Percentiles rank a stretch among this genome's conserved stretches.
Conservation (phyloP, 2,888 invertebrate species). For the Acleris emargana region DNA sequence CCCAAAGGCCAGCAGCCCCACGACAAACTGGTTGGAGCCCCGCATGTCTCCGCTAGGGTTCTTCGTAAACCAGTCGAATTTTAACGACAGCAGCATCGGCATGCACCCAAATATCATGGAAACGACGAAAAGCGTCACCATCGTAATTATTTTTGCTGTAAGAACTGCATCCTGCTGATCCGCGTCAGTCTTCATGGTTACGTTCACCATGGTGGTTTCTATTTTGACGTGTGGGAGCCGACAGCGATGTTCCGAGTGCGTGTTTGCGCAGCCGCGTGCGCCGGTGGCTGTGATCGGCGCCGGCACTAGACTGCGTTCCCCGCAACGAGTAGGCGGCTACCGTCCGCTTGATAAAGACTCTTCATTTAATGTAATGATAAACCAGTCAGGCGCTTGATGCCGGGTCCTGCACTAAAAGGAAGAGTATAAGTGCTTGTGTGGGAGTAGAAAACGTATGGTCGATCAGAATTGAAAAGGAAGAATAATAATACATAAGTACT, state of each 20-base stretch:
- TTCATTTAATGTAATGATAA: conserved; percentile 68
- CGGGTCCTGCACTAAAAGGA: conserved; percentile 45
- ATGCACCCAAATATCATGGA: conserved; percentile 90
- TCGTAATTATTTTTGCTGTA: conserved; percentile 90
- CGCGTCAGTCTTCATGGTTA: conserved; percentile 42
- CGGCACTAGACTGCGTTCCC: conserved; percentile 63
- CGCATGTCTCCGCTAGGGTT: conserved; percentile 69
- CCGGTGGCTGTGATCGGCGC: conserved; percentile 41
- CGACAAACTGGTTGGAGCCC: conserved; percentile 80
- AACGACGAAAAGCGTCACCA: conserved; percentile 89
- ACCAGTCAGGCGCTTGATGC: conserved; percentile 58
- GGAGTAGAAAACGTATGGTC: not conserved
- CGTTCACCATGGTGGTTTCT: conserved; percentile 46
- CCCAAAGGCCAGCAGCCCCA: conserved; percentile 89
- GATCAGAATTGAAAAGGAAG: not conserved
- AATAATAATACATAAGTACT: too few relatives aligned
- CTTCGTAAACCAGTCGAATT: conserved; percentile 85
- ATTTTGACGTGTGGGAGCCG: too few relatives aligned
- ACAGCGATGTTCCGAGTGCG: too few relatives aligned
- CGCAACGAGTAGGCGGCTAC: conserved; percentile 61
- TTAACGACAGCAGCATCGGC: conserved; percentile 88
- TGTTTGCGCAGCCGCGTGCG: conserved; percentile 37
- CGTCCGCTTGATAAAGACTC: conserved; percentile 63
- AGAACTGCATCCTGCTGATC: conserved; percentile 73
- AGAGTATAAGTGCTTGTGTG: conserved; percentile 19